Evolutionary conservation across 1,140 invertebrate genomes (phyloP), one percentile per base, ranked within the genome.

Genomic region (Pristionchus pacificus): DNA sequence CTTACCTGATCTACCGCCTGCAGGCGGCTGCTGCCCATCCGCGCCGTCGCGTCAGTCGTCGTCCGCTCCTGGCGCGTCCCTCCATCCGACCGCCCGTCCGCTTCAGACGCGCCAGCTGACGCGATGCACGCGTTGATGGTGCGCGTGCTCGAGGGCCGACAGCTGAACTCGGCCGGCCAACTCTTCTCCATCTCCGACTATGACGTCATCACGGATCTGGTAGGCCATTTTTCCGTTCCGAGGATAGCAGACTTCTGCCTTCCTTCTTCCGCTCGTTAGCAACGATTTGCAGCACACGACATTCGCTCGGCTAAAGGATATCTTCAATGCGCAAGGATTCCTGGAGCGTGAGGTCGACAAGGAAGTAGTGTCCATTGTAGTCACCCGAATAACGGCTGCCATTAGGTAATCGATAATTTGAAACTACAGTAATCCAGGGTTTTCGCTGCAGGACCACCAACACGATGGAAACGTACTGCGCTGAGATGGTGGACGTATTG

Each of bases 111-210:
- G n/a, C n/a, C n/a, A n/a, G n/a, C n/a, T n/a, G n/a, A n/a, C n/a
- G n/a, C n/a, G n/a, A 75, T 75, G 74, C 74, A 75, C 55, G 65
- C 76, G 1, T 32, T 80, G 10, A 29, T 80, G 60, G 60, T 49
- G 15, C 67, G 78, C 15, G 69, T 81, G 14, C 69, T 80, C 10
- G 60, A 77, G 28, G 65, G 70, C 1, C 67, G 77, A 2, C 70
- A 81, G 28, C 67, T 79, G 14, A 63, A 76, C 25, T 74, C 87
- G 83, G 93, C 93, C 76, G 93, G 93, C 59, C 92, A 95, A 85
- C 87, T 95, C 49, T 95, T 95, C 84, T 91, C 91, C 2, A 88
- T 95, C 63, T 88, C 91, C 62, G 92, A 95, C 86, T 88, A 89
- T 74, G 88, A 90, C 65, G 93, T 95, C 77, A 91, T 92, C 55